Conservation (phyloP, 2,888 invertebrate species). For the Lasioglossum morio region DNA sequence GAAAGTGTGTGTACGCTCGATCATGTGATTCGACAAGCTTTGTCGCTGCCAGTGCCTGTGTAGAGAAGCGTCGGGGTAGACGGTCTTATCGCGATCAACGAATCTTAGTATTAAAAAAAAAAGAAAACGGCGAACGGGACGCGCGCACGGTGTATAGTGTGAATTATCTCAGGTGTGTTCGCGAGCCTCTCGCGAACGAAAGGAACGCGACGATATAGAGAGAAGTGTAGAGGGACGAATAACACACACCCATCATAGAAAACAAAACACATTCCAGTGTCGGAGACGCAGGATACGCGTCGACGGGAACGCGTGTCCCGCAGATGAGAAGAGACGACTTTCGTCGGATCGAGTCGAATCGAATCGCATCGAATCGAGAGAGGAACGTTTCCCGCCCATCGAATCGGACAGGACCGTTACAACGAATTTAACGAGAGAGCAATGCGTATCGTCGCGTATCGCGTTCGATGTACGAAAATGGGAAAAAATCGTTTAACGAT, state of each 20-base stretch:
- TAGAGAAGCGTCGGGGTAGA: constrained; percentile 32
- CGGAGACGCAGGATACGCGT: constrained; percentile 15
- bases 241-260: not conserved
- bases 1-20: not conserved
- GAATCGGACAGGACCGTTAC: constrained; percentile 44
- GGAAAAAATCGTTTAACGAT: constrained; percentile 77
- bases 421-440: constrained; percentile 64
- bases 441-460: constrained; percentile 63
- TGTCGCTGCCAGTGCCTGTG: constrained; percentile 46
- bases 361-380: not conserved
- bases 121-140: not conserved
- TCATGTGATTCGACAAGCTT: constrained; percentile 57
- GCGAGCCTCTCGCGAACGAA: not conserved
- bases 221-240: not conserved
- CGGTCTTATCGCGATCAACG: constrained; percentile 39
- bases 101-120: constrained; percentile 14
- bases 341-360: constrained; percentile 20
- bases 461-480: constrained; percentile 58
- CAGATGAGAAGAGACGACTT: constrained; percentile 1
- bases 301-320: not conserved
- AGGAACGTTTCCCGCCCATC: not conserved
- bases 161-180: constrained; percentile 25
- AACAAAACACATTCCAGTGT: constrained; percentile 71
- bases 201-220: not conserved
- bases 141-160: constrained; percentile 13